phyloP scores from a whole-genome alignment of 2,888 invertebrate genomes.

The Leucophenga maculata region DNA sequence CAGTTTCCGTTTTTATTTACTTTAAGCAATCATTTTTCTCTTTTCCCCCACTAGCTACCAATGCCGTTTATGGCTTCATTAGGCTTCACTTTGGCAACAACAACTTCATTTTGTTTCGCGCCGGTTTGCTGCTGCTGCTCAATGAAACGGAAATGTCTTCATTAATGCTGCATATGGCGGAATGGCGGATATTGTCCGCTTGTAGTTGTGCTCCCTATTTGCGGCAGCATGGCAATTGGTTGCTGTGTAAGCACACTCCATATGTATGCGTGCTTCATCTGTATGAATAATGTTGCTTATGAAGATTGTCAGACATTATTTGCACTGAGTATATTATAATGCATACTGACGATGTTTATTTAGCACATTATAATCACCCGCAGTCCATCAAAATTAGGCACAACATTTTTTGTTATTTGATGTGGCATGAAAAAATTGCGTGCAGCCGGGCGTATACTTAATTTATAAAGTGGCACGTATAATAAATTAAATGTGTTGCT shows the following conservation, averaged over 20 bases:
- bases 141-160: slow-evolving; percentile 63
- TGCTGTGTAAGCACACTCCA: background rate
- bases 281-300: slow-evolving; percentile 40
- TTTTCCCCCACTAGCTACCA: slow-evolving; percentile 3
- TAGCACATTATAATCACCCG: slow-evolving; percentile 9
- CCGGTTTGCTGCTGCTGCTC: slow-evolving; percentile 39
- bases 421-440: background rate
- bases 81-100: slow-evolving; percentile 33
- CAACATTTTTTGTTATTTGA: background rate
- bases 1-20: slow-evolving; percentile 4
- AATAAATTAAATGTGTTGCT: too few species aligned
- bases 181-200: slow-evolving; percentile 43
- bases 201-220: slow-evolving; percentile 4
- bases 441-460: background rate
- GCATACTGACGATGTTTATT: slow-evolving; percentile 16
- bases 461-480: background rate
- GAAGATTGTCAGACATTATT: slow-evolving; percentile 61
- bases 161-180: slow-evolving; percentile 57
- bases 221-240: background rate
- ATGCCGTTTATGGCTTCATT: slow-evolving; percentile 51
- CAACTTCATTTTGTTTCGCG: slow-evolving; percentile 36
- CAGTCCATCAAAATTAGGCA: slow-evolving; percentile 16
- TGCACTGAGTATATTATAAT: slow-evolving; percentile 42
- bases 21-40: slow-evolving; percentile 14
- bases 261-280: background rate